These are phyloP conservation scores for Thymelicus sylvestris DNA, from an alignment of 2,888 invertebrate species.

Conservation along the genomic window DNA sequence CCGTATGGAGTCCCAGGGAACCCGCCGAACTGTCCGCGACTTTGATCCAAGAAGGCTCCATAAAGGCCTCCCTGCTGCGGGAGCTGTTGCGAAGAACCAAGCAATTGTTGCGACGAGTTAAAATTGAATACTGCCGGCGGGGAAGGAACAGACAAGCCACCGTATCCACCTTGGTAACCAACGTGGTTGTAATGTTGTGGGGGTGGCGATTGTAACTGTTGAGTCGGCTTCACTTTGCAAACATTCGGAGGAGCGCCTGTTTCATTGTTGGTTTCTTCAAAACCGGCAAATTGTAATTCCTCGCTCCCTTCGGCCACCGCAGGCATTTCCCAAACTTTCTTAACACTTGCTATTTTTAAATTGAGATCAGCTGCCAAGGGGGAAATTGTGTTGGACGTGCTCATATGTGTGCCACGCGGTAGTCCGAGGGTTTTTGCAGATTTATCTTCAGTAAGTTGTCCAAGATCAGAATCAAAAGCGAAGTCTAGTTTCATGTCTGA, in stretches of 20 bases:
- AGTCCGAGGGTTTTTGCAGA: constrained; percentile 76
- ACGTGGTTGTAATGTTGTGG: constrained; percentile 88
- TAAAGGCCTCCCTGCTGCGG: constrained; percentile 91
- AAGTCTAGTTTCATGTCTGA: constrained; percentile 97
- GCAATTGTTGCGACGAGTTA: constrained; percentile 86
- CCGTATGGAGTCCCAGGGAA: constrained; percentile 89
- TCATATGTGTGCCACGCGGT: constrained; percentile 86
- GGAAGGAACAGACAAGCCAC: constrained; percentile 93
- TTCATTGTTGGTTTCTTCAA: constrained; percentile 75
- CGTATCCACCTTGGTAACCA: constrained; percentile 90
- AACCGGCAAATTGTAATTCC: constrained; percentile 77
- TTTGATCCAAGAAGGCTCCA: constrained; percentile 92
- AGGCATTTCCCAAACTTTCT: constrained; percentile 94
- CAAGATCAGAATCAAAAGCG: constrained; percentile 93
- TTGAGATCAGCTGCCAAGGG: constrained; percentile 95
- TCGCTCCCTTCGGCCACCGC: constrained; percentile 86
- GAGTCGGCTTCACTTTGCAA: constrained; percentile 93
- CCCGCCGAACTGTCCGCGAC: constrained; percentile 91
- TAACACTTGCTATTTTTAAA: constrained; percentile 97
- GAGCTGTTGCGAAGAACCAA: constrained; percentile 84
- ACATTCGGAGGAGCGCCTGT: constrained; percentile 87
- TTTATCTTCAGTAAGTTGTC: constrained; percentile 90
- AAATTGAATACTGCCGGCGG: constrained; percentile 94
- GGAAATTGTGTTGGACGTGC: constrained; percentile 89
- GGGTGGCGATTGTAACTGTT: constrained; percentile 90